Evolutionary conservation across 2,888 invertebrate genomes (phyloP).

Genomic region (Emmelina monodactyla): DNA sequence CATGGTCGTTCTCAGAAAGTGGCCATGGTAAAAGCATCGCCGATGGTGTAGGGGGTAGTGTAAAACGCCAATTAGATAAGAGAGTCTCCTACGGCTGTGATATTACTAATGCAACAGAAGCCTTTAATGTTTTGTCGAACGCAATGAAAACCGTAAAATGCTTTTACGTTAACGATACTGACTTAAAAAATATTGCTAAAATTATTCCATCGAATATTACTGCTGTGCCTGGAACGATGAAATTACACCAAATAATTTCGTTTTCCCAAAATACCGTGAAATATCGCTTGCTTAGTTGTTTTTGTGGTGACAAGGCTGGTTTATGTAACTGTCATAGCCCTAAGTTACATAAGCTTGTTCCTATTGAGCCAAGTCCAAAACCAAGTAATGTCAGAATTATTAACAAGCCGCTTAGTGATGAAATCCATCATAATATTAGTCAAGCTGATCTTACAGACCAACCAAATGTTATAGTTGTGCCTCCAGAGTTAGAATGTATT

Average conservation of each 20-base stretch:
- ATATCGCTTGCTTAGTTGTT: slow-evolving; percentile 12
- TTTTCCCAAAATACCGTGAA: slow-evolving; percentile 7
- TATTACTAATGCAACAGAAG: slow-evolving; percentile 7
- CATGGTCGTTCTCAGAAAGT: slow-evolving; percentile 9
- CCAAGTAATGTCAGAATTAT: too few relatives aligned
- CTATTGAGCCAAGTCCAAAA: too few relatives aligned
- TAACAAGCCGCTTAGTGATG: too few relatives aligned
- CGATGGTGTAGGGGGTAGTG: slow-evolving; percentile 10
- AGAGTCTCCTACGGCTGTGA: slow-evolving; percentile 9
- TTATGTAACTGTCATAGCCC: slow-evolving; percentile 5
- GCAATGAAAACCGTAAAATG: slow-evolving; percentile 13
- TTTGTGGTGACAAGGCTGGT: slow-evolving; percentile 10
- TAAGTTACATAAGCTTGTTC: not conserved
- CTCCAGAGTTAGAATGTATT: slow-evolving; percentile 7
- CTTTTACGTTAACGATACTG: slow-evolving; percentile 12
- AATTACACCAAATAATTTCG: slow-evolving; percentile 15
- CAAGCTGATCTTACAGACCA: not conserved
- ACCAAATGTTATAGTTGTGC: slow-evolving; percentile 6
- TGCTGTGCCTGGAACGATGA: slow-evolving; percentile 13
- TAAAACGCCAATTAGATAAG: slow-evolving; percentile 10
- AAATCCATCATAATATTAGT: too few relatives aligned
- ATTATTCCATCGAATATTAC: slow-evolving; percentile 11
- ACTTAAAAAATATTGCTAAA: slow-evolving; percentile 13
- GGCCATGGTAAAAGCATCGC: slow-evolving; percentile 12
- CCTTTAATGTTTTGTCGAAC: slow-evolving; percentile 8